A percentile compares a stretch with the other conserved stretches of the same genome.
Conservation (phyloP, 2,113 vertebrate genomes). For the Serinus canaria region DNA sequence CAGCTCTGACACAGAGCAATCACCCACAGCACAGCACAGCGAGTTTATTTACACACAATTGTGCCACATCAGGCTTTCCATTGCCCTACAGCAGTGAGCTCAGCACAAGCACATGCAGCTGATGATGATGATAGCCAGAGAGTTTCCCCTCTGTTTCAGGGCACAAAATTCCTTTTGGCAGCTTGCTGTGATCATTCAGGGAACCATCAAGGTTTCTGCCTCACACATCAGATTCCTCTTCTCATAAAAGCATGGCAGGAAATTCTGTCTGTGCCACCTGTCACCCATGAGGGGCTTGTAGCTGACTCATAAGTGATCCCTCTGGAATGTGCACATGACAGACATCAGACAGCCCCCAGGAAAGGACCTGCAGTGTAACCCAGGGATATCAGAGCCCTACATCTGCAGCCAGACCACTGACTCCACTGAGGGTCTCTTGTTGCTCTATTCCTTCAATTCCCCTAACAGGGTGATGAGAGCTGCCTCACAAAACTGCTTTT, state of each 20-base stretch:
- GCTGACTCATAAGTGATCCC: background rate
- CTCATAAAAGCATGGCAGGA: background rate
- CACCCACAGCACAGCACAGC: background rate
- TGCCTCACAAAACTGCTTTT: background rate
- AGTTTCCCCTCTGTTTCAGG: background rate
- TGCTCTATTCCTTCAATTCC: background rate
- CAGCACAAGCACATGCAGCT: background rate
- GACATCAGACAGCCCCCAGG: background rate
- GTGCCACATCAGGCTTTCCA: background rate
- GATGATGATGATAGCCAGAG: background rate
- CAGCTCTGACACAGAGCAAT: background rate
- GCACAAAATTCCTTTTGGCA: background rate
- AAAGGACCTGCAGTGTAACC: background rate
- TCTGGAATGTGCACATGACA: background rate
- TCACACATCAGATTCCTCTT: background rate
- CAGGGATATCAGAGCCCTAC: background rate
- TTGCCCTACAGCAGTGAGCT: background rate
- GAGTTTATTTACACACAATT: conserved; percentile 16
- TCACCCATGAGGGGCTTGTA: background rate
- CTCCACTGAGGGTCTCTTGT: background rate
- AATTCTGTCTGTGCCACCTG: background rate
- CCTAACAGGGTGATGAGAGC: background rate
- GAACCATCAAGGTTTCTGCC: background rate
- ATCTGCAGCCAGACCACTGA: background rate
- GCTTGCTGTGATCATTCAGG: background rate